Evolutionary conservation across 1,140 invertebrate species (phyloP), one percentile per base, ranked within the genome.

Genomic region (Ptiloglossa arizonensis): DNA sequence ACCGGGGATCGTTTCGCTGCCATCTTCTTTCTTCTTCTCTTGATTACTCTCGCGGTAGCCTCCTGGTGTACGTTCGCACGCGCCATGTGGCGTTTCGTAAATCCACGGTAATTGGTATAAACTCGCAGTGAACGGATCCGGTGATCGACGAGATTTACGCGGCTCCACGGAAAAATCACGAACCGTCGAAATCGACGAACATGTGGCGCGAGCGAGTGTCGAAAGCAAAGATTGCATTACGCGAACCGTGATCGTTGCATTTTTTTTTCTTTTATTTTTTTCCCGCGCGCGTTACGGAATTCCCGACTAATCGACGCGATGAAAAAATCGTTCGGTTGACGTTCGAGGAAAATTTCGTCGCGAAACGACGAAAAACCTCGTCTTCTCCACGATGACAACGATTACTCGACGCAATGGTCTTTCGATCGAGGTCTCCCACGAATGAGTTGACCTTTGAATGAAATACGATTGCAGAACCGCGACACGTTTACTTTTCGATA

Each of bases 1-100:
- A n/a, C n/a, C n/a, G n/a, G 22, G 29, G 66, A 44, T 59, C 41
- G 63, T 67, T n/a, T n/a, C 74, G 67, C 54, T 32, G 17, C 13
- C 35, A 29, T 24, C 48, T 67, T 54, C 71, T 44, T 48, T 19
- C 13, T 13, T 11, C 22, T n/a, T n/a, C n/a, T n/a, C n/a, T n/a
- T n/a, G n/a, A n/a, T n/a, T n/a, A 9, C 52, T 60, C n/a, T n/a
- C n/a, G n/a, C 44, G 52, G 1, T 9, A 22, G 52, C n/a, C 44
- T 5, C 8, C 29, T 5, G 24, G 19, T 22, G 6, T 9, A 24
- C 6, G 19, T 73, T 73, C 52, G 19, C 60, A 35, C 13, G 4
- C 6, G 48, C 60, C n/a, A 32, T 44, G 19, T 56, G 50, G 24
- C 15, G 8, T 56, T 66, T n/a, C 17, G 29, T 38, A 48, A 35